These are phyloP conservation scores for Noctilio leporinus DNA, from an alignment of 2,113 vertebrate genomes.

Conservation along the genomic window DNA sequence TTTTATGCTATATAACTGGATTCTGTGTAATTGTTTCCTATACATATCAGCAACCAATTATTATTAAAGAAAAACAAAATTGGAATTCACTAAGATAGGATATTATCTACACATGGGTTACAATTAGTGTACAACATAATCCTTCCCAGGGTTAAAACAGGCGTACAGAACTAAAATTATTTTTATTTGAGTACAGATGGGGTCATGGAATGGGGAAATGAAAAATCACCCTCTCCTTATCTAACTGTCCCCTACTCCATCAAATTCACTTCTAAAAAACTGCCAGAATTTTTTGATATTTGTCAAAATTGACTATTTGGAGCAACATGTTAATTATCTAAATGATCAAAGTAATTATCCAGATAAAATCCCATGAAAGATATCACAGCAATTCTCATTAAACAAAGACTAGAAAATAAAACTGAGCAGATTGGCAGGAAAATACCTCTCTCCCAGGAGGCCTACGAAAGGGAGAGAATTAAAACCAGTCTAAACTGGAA, in stretches of 20 bases:
- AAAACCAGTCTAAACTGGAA: background rate
- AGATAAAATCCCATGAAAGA: background rate
- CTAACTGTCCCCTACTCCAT: background rate
- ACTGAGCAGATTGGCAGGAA: background rate
- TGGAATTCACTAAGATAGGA: background rate
- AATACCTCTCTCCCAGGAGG: background rate
- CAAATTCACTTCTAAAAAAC: background rate
- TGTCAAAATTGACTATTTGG: background rate
- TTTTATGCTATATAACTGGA: background rate
- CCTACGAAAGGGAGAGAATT: background rate
- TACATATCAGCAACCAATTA: slow-evolving; percentile 1
- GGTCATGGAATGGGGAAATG: background rate
- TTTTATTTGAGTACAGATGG: background rate
- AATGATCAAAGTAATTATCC: background rate
- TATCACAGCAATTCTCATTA: background rate
- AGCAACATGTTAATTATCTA: background rate
- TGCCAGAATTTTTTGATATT: background rate
- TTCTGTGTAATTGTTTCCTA: background rate
- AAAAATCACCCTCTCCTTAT: background rate
- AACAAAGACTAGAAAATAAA: background rate
- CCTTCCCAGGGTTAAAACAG: background rate
- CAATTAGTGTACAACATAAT: background rate
- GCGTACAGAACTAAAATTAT: background rate
- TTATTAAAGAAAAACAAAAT: background rate
- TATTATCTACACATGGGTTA: background rate